phyloP scores from a whole-genome alignment of 2,888 invertebrate species.

The Alentia gelatinosa region DNA sequence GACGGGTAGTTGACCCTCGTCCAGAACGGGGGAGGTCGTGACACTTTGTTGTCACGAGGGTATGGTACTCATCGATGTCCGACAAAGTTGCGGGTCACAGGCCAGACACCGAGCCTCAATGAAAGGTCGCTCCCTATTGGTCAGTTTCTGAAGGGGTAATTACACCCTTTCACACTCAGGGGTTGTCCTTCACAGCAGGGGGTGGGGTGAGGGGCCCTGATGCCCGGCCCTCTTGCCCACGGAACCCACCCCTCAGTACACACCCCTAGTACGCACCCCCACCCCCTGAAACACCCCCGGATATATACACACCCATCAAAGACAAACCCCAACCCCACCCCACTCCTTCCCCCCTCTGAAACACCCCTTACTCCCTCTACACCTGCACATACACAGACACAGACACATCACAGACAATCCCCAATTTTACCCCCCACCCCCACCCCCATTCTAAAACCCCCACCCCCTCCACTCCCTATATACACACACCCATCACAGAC shows the following conservation, averaged over 20 bases:
- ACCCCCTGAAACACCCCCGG: neutral
- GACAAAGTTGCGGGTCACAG: neutral
- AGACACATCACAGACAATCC: no score
- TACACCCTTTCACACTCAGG: neutral
- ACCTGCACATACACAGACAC: no score
- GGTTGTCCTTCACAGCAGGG: conserved; percentile 40
- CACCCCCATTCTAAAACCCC: neutral
- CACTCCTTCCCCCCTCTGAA: neutral
- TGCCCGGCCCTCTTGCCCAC: neutral
- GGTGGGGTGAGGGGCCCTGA: neutral
- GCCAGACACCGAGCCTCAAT: neutral
- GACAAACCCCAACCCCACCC: neutral
- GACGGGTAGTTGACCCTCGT: neutral
- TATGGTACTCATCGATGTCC: neutral
- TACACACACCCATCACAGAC: neutral
- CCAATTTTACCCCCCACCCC: neutral
- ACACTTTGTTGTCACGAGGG: neutral
- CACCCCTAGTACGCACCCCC: neutral
- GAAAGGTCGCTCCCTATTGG: conserved; percentile 44
- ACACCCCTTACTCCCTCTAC: no score
- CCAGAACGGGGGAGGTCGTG: neutral
- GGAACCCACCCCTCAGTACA: no score
- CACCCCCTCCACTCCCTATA: neutral
- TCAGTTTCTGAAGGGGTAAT: neutral
- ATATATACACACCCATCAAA: neutral